These are phyloP conservation scores for Jacana jacana DNA, from an alignment of 2,113 vertebrate species.

Conservation along the genomic window DNA sequence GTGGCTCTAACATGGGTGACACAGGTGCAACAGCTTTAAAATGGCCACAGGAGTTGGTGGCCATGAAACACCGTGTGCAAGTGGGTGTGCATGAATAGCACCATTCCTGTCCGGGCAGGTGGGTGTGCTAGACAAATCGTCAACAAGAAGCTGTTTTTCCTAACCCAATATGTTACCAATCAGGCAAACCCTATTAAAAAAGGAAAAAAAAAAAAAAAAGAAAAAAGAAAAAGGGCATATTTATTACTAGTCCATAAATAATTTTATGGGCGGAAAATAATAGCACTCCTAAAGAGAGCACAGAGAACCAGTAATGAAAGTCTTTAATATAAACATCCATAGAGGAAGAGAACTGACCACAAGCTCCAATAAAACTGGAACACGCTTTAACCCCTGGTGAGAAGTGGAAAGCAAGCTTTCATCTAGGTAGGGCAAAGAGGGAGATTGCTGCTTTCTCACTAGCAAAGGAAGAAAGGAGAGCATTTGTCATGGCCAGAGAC, in stretches of 20 bases:
- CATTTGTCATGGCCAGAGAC: not conserved
- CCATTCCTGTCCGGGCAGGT: not conserved
- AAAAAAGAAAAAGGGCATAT: not conserved
- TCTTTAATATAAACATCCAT: conserved; percentile 63
- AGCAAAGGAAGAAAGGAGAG: not conserved
- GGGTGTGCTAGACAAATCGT: not conserved
- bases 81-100: not conserved
- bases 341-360: conserved; percentile 56
- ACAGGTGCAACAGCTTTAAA: not conserved
- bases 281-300: conserved; percentile 55
- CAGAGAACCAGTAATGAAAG: conserved; percentile 48
- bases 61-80: accelerated
- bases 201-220: not conserved
- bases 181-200: conserved; percentile 16
- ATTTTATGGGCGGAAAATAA: conserved; percentile 66
- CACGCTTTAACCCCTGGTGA: conserved; percentile 36
- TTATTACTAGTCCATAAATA: conserved; percentile 66
- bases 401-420: conserved; percentile 36
- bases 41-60: not conserved
- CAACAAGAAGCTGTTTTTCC: conserved; percentile 34
- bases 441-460: not conserved
- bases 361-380: conserved; percentile 57
- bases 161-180: conserved; percentile 41
- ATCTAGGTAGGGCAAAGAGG: conserved; percentile 25
- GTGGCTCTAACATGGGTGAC: not conserved